Base-by-base conservation (phyloP, 1,140 invertebrate genomes). In the Sarcophaga bullata region DNA sequence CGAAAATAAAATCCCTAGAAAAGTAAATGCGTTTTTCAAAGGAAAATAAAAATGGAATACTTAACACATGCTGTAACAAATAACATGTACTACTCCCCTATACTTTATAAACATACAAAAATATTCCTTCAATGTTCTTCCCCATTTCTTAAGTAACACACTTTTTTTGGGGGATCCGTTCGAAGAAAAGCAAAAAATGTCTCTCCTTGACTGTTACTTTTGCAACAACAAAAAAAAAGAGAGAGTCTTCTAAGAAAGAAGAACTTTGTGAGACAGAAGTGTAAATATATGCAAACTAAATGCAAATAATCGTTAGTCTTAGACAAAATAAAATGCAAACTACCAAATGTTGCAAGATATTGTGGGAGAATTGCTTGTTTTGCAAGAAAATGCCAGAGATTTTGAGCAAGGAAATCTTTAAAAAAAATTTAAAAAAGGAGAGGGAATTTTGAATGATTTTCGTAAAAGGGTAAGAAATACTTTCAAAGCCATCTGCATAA, bases 211-310 rank as follows among this genome's bases (percentile, higher is more conserved):
- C 50, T 52, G 9, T 52, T 52, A 52, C 13, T 10, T 9, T 10
- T 52, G 50, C 50, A 52, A 13, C 50, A 13, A 52, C 49, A 52
- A 52, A 52, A 6, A 6, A 52, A 52, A 52, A 25, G 3, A 68
- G n/a, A n/a, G n/a, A 25, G 0, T 9, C 62, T 9, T 68, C 6
- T 58, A 58, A 58, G 52, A 68, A 68, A 68, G 25, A 37, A 37
- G 25, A 37, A 37, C 25, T 6, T 19, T 19, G 6, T 17, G 19
- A 68, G 62, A 68, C 62, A 68, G 62, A 50, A 52, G 47, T 78
- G 75, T 78, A 78, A 78, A 78, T 78, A 78, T 78, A 78, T 78
- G 75, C 75, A 78, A 78, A 78, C 75, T 78, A 78, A 50, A 78
- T 78, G 75, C 50, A 78, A 78, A 78, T 78, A 78, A 78, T 78